Conservation (phyloP, 2,888 invertebrate species). For the Ganaspis brasiliensis region DNA sequence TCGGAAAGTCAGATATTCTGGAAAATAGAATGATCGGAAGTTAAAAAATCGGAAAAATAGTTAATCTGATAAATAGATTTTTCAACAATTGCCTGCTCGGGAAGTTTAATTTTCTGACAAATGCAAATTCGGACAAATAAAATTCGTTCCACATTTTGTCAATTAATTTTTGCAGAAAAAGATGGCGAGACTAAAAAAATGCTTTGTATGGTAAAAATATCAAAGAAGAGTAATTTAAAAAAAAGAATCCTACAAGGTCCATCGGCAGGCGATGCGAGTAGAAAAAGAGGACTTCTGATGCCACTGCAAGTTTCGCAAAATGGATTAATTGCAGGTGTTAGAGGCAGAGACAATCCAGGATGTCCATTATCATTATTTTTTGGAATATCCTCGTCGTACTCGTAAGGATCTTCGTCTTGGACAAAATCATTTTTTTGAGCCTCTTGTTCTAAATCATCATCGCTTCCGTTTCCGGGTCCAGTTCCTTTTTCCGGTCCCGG, state of each 20-base stretch:
- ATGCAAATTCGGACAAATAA: too few relatives aligned
- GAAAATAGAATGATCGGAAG: too few relatives aligned
- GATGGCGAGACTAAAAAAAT: too few relatives aligned
- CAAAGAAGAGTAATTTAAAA: neutral
- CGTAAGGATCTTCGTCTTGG: slow-evolving; percentile 78
- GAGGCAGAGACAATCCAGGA: slow-evolving; percentile 55
- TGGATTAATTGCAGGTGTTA: slow-evolving; percentile 43
- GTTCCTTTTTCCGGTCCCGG: slow-evolving; percentile 63
- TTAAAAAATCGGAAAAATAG: too few relatives aligned
- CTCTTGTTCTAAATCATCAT: slow-evolving; percentile 46
- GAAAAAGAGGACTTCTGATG: slow-evolving; percentile 73
- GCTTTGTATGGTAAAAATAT: too few relatives aligned
- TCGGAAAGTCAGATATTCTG: too few relatives aligned
- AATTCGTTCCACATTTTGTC: too few relatives aligned
- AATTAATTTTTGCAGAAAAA: too few relatives aligned
- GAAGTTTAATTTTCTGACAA: too few relatives aligned
- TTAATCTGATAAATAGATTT: too few relatives aligned
- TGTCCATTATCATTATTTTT: slow-evolving; percentile 62
- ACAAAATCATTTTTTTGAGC: slow-evolving; percentile 32
- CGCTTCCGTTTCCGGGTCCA: slow-evolving; percentile 46
- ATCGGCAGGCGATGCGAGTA: slow-evolving; percentile 74
- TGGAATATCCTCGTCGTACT: slow-evolving; percentile 81
- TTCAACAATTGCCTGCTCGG: too few relatives aligned
- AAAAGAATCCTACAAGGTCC: slow-evolving; percentile 63
- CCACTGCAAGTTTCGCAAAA: slow-evolving; percentile 45